These are phyloP conservation scores for Eira barbara DNA, from an alignment of 2,113 vertebrate genomes.

Conservation along the genomic window DNA sequence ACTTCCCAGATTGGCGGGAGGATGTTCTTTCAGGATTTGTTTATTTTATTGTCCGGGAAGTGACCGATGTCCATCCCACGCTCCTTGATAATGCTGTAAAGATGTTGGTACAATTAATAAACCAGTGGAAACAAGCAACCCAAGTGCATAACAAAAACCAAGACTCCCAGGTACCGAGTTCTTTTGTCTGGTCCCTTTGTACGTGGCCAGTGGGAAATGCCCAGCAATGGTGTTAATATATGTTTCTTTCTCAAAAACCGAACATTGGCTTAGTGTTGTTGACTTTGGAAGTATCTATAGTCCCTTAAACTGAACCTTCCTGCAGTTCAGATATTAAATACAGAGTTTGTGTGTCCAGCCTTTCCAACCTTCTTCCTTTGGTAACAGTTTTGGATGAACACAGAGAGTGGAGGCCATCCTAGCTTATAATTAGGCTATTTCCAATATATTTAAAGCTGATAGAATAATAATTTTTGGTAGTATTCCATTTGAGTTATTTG, in stretches of 20 bases:
- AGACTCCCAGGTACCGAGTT: constrained; percentile 88
- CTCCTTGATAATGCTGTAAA: constrained; percentile 98
- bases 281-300: background rate
- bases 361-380: background rate
- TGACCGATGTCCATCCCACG: constrained; percentile 95
- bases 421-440: background rate
- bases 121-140: constrained; percentile 96
- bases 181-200: background rate
- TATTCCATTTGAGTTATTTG: background rate
- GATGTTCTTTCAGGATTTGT: constrained; percentile 98
- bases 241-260: background rate
- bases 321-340: background rate
- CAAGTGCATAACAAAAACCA: constrained; percentile 93
- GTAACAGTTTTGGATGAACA: background rate
- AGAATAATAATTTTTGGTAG: background rate
- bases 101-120: constrained; percentile 98
- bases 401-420: background rate
- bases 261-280: background rate
- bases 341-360: background rate
- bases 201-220: background rate
- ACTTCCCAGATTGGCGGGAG: constrained; percentile 98
- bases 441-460: background rate
- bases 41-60: constrained; percentile 97
- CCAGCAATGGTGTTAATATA: background rate
- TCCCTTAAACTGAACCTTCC: background rate